These are phyloP conservation scores for Telmatherina bonti DNA, from an alignment of 2,797 vertebrate genomes.

Conservation along the genomic window DNA sequence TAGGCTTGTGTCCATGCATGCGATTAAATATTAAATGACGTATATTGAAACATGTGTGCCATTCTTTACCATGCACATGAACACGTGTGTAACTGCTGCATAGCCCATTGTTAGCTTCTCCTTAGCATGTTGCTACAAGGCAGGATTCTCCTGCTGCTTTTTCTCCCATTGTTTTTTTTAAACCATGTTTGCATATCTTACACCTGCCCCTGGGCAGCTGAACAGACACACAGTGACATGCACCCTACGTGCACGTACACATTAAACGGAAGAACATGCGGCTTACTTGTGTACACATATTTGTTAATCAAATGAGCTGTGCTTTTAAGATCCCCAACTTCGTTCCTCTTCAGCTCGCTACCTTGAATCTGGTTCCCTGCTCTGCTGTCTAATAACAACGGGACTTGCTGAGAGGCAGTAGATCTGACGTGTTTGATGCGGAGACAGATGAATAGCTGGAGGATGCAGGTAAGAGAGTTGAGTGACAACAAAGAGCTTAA, in stretches of 20 bases:
- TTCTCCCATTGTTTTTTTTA: conserved; percentile 56
- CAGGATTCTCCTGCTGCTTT: conserved; percentile 67
- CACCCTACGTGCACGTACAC: conserved; percentile 7
- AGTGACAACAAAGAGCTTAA: conserved; percentile 80
- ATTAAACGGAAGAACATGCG: conserved; percentile 23
- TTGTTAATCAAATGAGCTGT: conserved; percentile 78
- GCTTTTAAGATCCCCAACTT: conserved; percentile 63
- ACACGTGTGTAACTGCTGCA: conserved; percentile 15
- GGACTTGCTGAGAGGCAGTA: conserved; percentile 62
- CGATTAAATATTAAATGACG: conserved; percentile 63
- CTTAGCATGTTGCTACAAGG: conserved; percentile 50
- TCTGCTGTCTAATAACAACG: conserved; percentile 64
- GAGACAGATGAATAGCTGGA: conserved; percentile 71
- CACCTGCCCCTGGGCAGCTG: conserved; percentile 57
- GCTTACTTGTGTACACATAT: conserved; percentile 55
- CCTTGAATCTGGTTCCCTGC: conserved; percentile 51
- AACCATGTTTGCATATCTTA: conserved; percentile 64
- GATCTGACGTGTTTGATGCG: conserved; percentile 74
- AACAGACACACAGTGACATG: conserved; percentile 40
- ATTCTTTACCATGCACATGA: conserved; percentile 17
- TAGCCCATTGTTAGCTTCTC: conserved; percentile 54
- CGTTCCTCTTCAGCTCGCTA: conserved; percentile 40
- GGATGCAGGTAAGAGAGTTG: conserved; percentile 73
- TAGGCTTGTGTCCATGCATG: conserved; percentile 20
- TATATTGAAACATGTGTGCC: conserved; percentile 25